A percentile compares a stretch with the other conserved stretches of the same genome.
Evolutionary conservation across 2,113 vertebrate species (phyloP).

Genomic region (Brevimyrus niger): DNA sequence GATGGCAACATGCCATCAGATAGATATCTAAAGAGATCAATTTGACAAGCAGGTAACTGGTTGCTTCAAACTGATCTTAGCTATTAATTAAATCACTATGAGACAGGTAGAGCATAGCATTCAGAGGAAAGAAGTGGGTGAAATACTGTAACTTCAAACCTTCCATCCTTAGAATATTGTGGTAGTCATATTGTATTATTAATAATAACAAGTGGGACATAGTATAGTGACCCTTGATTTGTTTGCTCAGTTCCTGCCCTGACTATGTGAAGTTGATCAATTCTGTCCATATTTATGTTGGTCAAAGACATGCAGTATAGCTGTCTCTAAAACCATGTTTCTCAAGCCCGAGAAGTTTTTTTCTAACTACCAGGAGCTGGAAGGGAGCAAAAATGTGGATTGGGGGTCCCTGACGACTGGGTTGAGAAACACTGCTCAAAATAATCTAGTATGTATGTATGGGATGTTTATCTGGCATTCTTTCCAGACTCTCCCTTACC

Average conservation of each 20-base stretch:
- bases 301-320: neutral
- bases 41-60: neutral
- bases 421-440: neutral
- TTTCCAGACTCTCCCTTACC: neutral
- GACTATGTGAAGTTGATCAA: neutral
- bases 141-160: neutral
- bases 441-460: neutral
- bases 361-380: neutral
- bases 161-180: neutral
- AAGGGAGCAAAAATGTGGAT: neutral
- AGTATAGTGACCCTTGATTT: neutral
- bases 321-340: neutral
- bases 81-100: neutral
- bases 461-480: neutral
- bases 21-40: neutral
- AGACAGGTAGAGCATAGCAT: neutral
- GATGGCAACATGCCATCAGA: neutral
- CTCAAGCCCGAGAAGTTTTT: neutral
- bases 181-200: too few species aligned
- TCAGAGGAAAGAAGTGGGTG: neutral
- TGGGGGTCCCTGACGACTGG: neutral
- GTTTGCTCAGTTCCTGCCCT: neutral
- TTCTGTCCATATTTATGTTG: neutral
- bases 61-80: neutral
- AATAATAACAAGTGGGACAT: neutral